phyloP scores from a whole-genome alignment of 2,797 vertebrate species.

The Sebastiscus tertius region DNA sequence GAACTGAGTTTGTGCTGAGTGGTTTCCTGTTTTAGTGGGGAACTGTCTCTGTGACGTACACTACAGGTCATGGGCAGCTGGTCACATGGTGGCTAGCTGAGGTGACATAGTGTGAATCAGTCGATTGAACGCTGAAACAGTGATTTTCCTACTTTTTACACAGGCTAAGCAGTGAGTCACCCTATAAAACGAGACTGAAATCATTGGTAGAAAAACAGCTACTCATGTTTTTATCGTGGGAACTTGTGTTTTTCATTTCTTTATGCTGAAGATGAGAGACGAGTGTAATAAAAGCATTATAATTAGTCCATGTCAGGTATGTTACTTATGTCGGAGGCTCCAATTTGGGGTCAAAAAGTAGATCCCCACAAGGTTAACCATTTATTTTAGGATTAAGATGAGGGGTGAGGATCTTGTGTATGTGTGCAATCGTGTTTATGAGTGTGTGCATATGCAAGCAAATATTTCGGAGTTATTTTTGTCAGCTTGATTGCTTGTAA shows the following conservation, averaged over 20 bases:
- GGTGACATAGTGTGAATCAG: constrained; percentile 43
- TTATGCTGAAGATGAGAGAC: not conserved
- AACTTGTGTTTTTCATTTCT: not conserved
- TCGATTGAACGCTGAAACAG: constrained; percentile 5
- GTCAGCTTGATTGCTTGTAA: not conserved
- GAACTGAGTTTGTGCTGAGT: constrained; percentile 73
- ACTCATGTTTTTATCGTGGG: not conserved
- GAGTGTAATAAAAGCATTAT: not conserved
- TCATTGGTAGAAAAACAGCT: not conserved
- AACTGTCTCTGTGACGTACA: constrained; percentile 62
- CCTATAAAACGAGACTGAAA: not conserved
- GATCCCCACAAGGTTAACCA: not conserved
- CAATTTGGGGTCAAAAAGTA: not conserved
- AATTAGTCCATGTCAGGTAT: not conserved
- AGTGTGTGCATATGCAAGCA: not conserved
- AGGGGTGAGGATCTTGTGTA: not conserved
- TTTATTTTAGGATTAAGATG: not conserved
- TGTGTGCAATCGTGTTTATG: not conserved
- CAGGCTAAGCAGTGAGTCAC: not conserved
- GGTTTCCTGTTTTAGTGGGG: constrained; percentile 67
- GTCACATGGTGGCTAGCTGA: constrained; percentile 64
- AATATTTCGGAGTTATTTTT: not conserved
- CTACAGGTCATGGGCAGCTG: constrained; percentile 52
- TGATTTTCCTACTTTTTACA: not conserved
- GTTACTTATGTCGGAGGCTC: not conserved